Base-by-base conservation (phyloP, 2,888 invertebrate species). In the Cerceris rybyensis region DNA sequence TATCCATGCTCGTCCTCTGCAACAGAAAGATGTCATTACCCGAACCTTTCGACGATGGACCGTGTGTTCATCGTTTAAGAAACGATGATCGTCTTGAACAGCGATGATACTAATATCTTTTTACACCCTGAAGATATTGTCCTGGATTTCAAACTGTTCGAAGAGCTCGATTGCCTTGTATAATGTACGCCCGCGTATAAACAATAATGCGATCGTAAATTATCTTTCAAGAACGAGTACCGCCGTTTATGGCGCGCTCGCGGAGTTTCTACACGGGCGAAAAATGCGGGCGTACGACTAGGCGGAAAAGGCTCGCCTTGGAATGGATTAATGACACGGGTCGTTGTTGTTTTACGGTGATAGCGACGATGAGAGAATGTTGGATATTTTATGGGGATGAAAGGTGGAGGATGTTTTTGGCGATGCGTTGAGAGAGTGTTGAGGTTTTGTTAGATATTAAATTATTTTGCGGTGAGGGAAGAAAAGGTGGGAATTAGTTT, bases 11-110 rank as follows among this genome's bases (percentile, higher is more conserved):
- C 54, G 65, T 50, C 61, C 42, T 46, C 41, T 14, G 55, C 71
- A 71, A 9, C 59, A 61, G 64, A 70, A 76, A 78, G 67, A 60
- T 69, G 70, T 75, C 81, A 73, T 78, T 81, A 70, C 67, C 55
- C 63, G 55, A 49, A 39, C 58, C 11, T 64, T 72, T 65, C 59
- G n/a, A 55, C 28, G 13, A 41, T 50, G 43, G 61, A 60, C 54
- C n/a, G 65, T 55, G 65, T 52, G 57, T 43, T 60, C 69, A 58
- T 68, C 84, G 59, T 76, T 81, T 69, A 77, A 75, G 52, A 57
- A 60, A 57, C 70, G 52, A 74, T 70, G 58, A 54, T 55, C 43
- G 60, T 17, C 46, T 59, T 28, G 28, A 28, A 28, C 39, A 16
- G 55, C n/a, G 17, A 17, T 17, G 49, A 16, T 41, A 55, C 55